Evolutionary conservation across 2,888 invertebrate genomes (phyloP), one percentile per base, ranked within the genome.

Genomic region (Helicoverpa assulta): DNA sequence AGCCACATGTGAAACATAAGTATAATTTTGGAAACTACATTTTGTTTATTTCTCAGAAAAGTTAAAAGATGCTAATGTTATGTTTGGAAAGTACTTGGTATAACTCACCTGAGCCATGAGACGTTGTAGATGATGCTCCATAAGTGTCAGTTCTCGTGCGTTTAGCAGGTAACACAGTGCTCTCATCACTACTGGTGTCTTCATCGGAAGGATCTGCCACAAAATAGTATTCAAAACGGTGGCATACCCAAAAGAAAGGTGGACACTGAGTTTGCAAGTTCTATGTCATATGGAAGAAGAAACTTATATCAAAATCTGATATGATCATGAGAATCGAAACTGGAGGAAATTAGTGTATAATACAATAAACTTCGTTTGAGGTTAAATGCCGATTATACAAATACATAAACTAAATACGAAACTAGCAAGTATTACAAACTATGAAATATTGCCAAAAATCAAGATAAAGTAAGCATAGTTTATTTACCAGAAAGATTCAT

Each of bases 41-140:
- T 33, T 33, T 10, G 33, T 33, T 10, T 8, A 33, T 0, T 2
- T 33, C 33, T 10, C 10, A 33, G 33, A 33, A 2, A 26, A 26
- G 26, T 26, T 26, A 26, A 26, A 26, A 26, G 26, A 26, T 26
- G 1, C 4, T 26, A 26, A 26, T 26, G 26, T 26, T 26, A 26
- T 26, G 26, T 3, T 26, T 26, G 10, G 33, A 33, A 33, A 40
- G 40, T 40, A 4, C 14, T 40, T 40, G 40, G 12, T 40, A 40
- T 18, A 52, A 18, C 51, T 79, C 70, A 95, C 95, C 91, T 79
- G 95, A 95, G 52, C 93, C 94, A 85, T 94, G 92, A 19, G 95
- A 95, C 53, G 94, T 94, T n/a, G 93, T 94, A 37, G 95, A 95
- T 33, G 94, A 94, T 57, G 94, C 93, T 52, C 93, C 94, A 75